These are phyloP conservation scores for Jaculus jaculus DNA, from an alignment of 2,113 vertebrate genomes.

Conservation along the genomic window DNA sequence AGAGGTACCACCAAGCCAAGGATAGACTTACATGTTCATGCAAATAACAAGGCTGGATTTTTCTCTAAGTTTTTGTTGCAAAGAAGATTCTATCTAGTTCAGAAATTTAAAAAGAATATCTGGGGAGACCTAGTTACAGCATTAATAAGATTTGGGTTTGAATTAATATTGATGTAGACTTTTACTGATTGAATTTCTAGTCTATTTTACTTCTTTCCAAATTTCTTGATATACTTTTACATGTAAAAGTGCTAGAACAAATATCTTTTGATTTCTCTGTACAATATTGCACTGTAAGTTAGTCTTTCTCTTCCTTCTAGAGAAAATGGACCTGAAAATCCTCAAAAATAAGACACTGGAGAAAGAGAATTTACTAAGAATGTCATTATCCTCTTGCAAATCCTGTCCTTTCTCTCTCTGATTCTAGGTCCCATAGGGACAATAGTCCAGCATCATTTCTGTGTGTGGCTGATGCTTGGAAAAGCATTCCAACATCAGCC, in stretches of 20 bases:
- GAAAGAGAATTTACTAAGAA: slow-evolving; percentile 49
- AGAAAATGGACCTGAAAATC: slow-evolving; percentile 38
- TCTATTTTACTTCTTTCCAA: background rate
- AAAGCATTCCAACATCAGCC: background rate
- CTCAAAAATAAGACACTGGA: slow-evolving; percentile 31
- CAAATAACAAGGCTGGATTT: background rate
- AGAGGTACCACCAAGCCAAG: background rate
- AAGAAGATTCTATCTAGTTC: background rate
- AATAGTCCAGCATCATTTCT: background rate
- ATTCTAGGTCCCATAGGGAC: background rate
- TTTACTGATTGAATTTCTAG: slow-evolving; percentile 26
- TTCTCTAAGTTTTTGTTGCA: background rate
- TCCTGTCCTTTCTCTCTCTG: slow-evolving; percentile 25
- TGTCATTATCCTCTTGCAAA: slow-evolving; percentile 42
- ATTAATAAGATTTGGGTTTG: background rate
- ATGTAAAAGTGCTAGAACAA: background rate
- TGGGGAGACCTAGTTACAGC: background rate
- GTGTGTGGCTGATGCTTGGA: background rate
- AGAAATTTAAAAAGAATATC: background rate
- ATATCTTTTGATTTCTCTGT: slow-evolving; percentile 6
- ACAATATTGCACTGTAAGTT: background rate
- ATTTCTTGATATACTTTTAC: background rate
- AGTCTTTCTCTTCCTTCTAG: slow-evolving; percentile 18
- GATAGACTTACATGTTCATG: background rate
- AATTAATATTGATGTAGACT: background rate